Percentiles rank a stretch among this genome's conserved stretches.
Evolutionary conservation across 2,113 vertebrate genomes (phyloP).

Genomic region (Struthidea cinerea): DNA sequence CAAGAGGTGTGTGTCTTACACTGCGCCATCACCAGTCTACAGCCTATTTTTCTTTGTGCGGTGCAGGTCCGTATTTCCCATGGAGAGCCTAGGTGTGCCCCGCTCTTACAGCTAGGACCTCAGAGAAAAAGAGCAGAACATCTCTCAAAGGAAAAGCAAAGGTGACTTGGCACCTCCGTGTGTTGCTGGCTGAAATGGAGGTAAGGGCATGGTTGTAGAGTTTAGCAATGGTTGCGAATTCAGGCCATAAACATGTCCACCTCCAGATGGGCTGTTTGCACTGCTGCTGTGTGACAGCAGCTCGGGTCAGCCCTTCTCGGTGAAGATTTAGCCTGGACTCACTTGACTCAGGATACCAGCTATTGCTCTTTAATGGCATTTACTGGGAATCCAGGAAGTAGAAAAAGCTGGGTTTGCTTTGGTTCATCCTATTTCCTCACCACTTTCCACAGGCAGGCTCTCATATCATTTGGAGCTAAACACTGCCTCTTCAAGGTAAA

Average conservation of each 20-base stretch:
- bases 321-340: background rate
- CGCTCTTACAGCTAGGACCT: background rate
- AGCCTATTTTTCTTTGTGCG: background rate
- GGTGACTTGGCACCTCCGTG: accelerated
- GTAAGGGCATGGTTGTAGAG: background rate
- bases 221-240: background rate
- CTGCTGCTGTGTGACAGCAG: background rate
- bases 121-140: background rate
- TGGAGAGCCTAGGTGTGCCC: background rate
- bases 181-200: background rate
- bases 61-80: accelerated
- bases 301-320: background rate
- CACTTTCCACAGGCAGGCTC: background rate
- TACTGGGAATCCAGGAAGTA: background rate
- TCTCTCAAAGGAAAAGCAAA: background rate
- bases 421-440: background rate
- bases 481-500: background rate
- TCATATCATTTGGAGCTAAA: background rate
- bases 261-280: background rate
- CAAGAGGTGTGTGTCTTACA: background rate
- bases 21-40: background rate
- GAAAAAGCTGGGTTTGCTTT: background rate
- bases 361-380: background rate
- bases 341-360: background rate
- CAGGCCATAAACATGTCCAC: background rate